phyloP scores from a whole-genome alignment of 2,888 invertebrate species.

The Mythimna albipuncta region DNA sequence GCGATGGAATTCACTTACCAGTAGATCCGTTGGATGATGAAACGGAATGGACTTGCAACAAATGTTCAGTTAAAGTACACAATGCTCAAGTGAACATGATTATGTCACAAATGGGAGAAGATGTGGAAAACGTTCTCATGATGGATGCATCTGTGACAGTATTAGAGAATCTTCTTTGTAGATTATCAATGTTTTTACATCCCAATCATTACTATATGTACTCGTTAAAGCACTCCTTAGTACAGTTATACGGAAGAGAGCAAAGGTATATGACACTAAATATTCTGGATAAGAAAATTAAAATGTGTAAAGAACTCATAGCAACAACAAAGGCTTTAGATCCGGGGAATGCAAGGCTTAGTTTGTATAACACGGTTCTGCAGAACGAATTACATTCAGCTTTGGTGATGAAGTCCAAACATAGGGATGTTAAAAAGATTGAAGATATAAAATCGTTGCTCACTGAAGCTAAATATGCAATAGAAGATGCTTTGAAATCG shows the following conservation, averaged over 20 bases:
- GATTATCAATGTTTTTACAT: conserved; percentile 94
- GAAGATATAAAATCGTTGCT: conserved; percentile 84
- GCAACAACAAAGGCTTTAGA: conserved; percentile 92
- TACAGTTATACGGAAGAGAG: conserved; percentile 95
- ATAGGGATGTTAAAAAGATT: conserved; percentile 71
- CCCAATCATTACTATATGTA: conserved; percentile 96
- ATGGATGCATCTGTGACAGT: conserved; percentile 91
- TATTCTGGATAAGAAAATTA: conserved; percentile 92
- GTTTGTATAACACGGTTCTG: conserved; percentile 94
- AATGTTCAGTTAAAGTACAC: conserved; percentile 92
- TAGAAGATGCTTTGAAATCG: conserved; percentile 84
- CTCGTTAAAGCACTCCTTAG: conserved; percentile 94
- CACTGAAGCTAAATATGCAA: conserved; percentile 84
- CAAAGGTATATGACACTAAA: conserved; percentile 91
- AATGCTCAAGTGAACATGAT: conserved; percentile 92
- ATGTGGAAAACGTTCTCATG: conserved; percentile 93
- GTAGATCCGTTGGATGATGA: conserved; percentile 93
- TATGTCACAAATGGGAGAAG: conserved; percentile 93
- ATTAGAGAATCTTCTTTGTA: conserved; percentile 92
- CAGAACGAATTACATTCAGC: conserved; percentile 93
- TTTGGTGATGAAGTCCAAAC: conserved; percentile 87
- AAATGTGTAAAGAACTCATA: conserved; percentile 92
- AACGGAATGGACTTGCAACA: conserved; percentile 94
- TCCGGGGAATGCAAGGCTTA: conserved; percentile 93
- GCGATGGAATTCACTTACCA: conserved; percentile 93